A percentile compares a stretch with the other conserved stretches of the same genome.
phyloP scores from a whole-genome alignment of 2,888 invertebrate genomes.

The Mystacides longicornis region DNA sequence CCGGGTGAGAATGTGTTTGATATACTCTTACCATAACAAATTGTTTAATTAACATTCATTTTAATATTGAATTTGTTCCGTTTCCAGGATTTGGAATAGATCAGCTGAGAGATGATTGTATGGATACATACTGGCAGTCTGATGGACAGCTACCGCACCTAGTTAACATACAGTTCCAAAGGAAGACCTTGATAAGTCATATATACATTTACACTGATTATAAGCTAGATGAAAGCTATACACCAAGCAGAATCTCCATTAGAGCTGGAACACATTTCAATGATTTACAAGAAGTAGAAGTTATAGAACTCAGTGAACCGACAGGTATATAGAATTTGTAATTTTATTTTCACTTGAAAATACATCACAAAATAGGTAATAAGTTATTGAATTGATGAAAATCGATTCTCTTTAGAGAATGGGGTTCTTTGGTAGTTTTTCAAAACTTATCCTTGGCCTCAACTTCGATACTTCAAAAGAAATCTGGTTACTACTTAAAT shows the following conservation, averaged over 20 bases:
- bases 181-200: conserved; percentile 90
- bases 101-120: conserved; percentile 88
- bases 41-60: no score
- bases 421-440: no score
- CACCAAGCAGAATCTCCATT: conserved; percentile 89
- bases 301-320: conserved; percentile 88
- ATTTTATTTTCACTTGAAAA: no score
- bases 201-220: conserved; percentile 97
- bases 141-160: conserved; percentile 97
- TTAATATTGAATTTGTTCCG: not conserved
- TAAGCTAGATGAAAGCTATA: conserved; percentile 98
- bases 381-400: no score
- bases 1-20: conserved; percentile 55
- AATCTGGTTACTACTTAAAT: no score
- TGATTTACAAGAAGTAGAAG: conserved; percentile 92
- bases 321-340: conserved; percentile 61
- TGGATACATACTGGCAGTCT: conserved; percentile 99
- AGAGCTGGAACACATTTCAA: conserved; percentile 94
- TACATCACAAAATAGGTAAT: no score
- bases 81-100: conserved; percentile 90
- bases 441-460: no score
- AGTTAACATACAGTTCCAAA: conserved; percentile 93
- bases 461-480: no score
- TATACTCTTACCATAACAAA: not conserved
- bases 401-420: no score